Evolutionary conservation across 1,140 invertebrate species (phyloP).

Genomic region (Grapholita molesta): DNA sequence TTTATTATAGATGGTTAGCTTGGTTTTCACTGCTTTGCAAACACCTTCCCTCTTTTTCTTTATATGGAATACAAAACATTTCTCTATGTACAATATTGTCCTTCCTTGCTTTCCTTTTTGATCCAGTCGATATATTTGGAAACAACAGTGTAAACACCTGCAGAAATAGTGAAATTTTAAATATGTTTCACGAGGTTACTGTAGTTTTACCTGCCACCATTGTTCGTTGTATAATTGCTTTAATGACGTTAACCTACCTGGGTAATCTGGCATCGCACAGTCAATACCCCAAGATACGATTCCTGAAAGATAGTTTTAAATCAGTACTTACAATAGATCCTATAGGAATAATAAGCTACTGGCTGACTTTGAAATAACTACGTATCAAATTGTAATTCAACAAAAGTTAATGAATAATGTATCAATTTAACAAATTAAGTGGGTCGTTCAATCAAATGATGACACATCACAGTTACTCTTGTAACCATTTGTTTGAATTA

Average conservation of each 20-base stretch:
- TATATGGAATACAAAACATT: not conserved
- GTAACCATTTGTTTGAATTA: too few species aligned
- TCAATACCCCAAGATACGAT: constrained; percentile 82
- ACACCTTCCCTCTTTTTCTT: not conserved
- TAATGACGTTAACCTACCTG: constrained; percentile 66
- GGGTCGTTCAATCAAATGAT: too few species aligned
- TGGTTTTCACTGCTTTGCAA: not conserved
- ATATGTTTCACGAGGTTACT: not conserved
- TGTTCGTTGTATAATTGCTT: too few species aligned
- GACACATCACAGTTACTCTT: too few species aligned
- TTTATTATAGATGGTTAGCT: not conserved
- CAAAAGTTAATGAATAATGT: too few species aligned
- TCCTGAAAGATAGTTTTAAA: constrained; percentile 47
- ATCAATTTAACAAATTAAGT: too few species aligned
- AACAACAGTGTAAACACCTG: constrained; percentile 79
- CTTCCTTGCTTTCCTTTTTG: constrained; percentile 61
- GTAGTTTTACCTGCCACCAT: not conserved
- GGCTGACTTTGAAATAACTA: too few species aligned
- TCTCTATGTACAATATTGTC: constrained; percentile 56
- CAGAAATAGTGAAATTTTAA: constrained; percentile 39
- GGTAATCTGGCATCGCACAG: constrained; percentile 78
- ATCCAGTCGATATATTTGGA: constrained; percentile 77
- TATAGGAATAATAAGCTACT: too few species aligned
- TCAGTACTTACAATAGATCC: too few species aligned
- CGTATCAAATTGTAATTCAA: too few species aligned